Conservation (phyloP, 2,888 invertebrate species). For the Polymixis lichenea region DNA sequence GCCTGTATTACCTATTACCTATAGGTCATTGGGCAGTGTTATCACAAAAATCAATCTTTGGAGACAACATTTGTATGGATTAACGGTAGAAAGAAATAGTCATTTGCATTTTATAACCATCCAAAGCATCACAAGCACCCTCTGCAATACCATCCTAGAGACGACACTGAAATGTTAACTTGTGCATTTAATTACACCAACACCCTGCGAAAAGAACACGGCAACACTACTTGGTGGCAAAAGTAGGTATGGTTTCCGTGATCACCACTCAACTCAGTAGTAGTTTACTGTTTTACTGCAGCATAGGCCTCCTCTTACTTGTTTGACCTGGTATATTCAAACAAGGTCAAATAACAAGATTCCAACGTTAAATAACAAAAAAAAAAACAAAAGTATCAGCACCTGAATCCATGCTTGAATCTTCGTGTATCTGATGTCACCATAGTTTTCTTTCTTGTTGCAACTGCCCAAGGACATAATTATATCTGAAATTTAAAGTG, state of each 20-base stretch:
- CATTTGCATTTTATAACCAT: background rate
- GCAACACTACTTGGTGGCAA: background rate
- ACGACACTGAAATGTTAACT: background rate
- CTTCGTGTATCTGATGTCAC: background rate
- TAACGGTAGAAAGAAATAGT: background rate
- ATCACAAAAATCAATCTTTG: too few species aligned
- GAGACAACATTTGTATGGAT: too few species aligned
- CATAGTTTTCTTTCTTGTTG: background rate
- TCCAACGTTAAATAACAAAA: too few species aligned
- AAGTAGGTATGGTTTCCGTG: background rate
- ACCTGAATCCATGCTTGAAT: background rate
- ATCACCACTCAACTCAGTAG: background rate
- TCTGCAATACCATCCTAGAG: background rate
- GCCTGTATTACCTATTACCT: too few species aligned
- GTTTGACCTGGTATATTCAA: background rate
- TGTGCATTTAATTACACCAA: background rate
- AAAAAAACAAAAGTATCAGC: too few species aligned
- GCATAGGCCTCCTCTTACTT: background rate
- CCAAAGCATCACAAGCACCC: too few species aligned
- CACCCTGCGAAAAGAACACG: background rate
- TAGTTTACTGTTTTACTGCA: background rate
- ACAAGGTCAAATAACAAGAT: background rate
- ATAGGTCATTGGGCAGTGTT: too few species aligned
- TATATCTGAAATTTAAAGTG: too few species aligned
- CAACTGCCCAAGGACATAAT: too few species aligned